Evolutionary conservation across 2,888 invertebrate genomes (phyloP).

Genomic region (Ctena decussata): DNA sequence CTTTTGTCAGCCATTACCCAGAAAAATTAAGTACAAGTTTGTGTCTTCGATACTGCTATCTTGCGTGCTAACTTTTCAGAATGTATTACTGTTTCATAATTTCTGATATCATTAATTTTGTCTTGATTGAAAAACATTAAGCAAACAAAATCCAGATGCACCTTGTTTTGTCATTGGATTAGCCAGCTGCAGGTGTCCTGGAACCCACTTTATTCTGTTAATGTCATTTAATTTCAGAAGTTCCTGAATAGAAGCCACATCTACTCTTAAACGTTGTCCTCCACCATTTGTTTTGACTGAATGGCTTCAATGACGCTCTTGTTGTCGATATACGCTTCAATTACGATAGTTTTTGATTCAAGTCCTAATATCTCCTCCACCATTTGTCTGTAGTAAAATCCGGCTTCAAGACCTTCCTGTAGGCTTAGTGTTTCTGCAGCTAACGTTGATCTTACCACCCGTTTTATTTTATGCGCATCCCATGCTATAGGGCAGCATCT

Average conservation of each 20-base stretch:
- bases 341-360: not conserved
- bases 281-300: slow-evolving; percentile 38
- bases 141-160: slow-evolving; percentile 36
- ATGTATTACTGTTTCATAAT: no score
- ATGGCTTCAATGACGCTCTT: slow-evolving; percentile 49
- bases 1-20: not conserved
- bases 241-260: slow-evolving; percentile 41
- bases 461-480: slow-evolving; percentile 38
- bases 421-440: slow-evolving; percentile 41
- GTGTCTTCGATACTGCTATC: slow-evolving; percentile 33
- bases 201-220: slow-evolving; percentile 31
- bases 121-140: no score
- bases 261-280: slow-evolving; percentile 41
- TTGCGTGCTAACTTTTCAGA: slow-evolving; percentile 35
- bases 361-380: slow-evolving; percentile 19
- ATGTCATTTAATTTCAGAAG: not conserved
- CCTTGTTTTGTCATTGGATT: slow-evolving; percentile 44
- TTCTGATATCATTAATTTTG: no score
- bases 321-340: slow-evolving; percentile 43
- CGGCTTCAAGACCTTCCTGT: slow-evolving; percentile 43
- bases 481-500: slow-evolving; percentile 37
- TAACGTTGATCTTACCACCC: slow-evolving; percentile 40
- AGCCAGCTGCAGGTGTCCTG: slow-evolving; percentile 29
- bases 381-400: slow-evolving; percentile 38
- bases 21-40: not conserved